Percentiles rank a stretch among this genome's conserved stretches.
phyloP scores from a whole-genome alignment of 2,113 vertebrate species.

The Indicator maculatus region DNA sequence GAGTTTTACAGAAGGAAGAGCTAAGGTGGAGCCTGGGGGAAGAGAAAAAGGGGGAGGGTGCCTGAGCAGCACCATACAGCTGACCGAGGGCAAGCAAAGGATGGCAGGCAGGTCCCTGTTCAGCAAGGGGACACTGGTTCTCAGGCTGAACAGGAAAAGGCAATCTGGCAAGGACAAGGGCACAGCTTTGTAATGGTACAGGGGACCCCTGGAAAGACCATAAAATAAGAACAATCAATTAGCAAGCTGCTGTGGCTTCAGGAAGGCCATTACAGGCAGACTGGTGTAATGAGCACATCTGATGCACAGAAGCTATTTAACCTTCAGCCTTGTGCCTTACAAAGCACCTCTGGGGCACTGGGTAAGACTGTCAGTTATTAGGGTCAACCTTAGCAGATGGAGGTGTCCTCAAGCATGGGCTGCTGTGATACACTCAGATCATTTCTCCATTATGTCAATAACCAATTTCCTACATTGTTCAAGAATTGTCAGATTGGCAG shows the following conservation, averaged over 20 bases:
- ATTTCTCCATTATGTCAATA: slow-evolving; percentile 53
- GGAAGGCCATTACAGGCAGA: background rate
- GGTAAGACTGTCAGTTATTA: slow-evolving; percentile 35
- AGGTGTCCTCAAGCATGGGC: background rate
- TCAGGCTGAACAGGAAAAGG: background rate
- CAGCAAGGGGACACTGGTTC: accelerated
- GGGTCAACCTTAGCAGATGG: slow-evolving; percentile 15
- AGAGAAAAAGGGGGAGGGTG: background rate
- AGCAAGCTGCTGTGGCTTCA: slow-evolving; percentile 25
- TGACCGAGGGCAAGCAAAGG: background rate
- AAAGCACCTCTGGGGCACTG: slow-evolving; percentile 20
- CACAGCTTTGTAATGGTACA: background rate
- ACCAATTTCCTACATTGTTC: slow-evolving; percentile 43
- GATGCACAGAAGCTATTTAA: slow-evolving; percentile 35
- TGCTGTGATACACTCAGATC: background rate
- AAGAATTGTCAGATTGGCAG: slow-evolving; percentile 8
- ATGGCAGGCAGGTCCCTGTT: background rate
- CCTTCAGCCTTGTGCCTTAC: slow-evolving; percentile 38
- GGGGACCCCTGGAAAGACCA: background rate
- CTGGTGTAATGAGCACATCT: slow-evolving; percentile 5
- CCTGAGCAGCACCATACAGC: background rate
- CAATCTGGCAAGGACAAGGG: background rate
- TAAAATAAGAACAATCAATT: slow-evolving; percentile 43
- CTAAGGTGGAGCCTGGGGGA: background rate
- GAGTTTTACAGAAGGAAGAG: background rate